phyloP scores from a whole-genome alignment of 2,888 invertebrate genomes.

The Folsomia candida region DNA sequence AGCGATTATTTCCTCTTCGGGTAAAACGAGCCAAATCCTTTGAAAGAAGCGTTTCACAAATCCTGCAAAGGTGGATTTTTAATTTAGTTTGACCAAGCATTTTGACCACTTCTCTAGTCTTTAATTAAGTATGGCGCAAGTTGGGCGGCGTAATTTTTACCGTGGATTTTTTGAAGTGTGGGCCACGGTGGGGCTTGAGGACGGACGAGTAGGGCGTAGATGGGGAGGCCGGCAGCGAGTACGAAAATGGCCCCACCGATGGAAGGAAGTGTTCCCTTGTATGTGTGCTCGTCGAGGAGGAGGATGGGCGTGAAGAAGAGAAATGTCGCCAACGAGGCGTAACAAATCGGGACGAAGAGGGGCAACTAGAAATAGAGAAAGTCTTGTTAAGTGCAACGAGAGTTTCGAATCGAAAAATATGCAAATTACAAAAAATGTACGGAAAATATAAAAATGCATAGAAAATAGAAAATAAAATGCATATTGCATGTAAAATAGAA shows the following conservation, averaged over 20 bases:
- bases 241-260: slow-evolving; percentile 16
- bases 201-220: slow-evolving; percentile 14
- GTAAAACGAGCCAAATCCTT: neutral
- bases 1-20: neutral
- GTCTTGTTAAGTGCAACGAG: no score
- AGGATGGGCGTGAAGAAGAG: slow-evolving; percentile 5
- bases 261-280: neutral
- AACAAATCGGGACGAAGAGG: neutral
- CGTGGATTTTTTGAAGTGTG: no score
- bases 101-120: neutral
- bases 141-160: no score
- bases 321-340: neutral
- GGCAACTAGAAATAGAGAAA: slow-evolving; percentile 1
- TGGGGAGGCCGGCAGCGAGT: slow-evolving; percentile 10
- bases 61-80: neutral
- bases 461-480: slow-evolving; percentile 1
- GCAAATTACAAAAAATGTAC: no score
- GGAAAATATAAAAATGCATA: no score
- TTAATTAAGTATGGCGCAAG: no score
- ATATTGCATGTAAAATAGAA: neutral
- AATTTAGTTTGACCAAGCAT: neutral
- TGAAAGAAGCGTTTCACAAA: neutral
- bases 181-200: no score
- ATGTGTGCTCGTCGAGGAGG: neutral
- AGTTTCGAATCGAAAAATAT: no score